These are phyloP conservation scores for Meloidogyne hapla DNA, from an alignment of 1,140 invertebrate genomes.

Conservation along the genomic window DNA sequence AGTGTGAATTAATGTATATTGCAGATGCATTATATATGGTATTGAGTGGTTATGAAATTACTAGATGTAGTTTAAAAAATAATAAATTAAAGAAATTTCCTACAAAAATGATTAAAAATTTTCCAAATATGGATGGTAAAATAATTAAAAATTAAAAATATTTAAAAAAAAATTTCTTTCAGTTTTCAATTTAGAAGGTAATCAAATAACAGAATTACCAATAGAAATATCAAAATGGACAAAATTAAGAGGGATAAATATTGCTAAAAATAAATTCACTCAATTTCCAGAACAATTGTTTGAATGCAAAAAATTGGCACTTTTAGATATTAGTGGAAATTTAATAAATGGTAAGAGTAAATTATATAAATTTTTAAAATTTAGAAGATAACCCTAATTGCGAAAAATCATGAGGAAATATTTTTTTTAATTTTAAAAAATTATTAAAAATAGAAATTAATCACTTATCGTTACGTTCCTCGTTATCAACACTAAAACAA, in stretches of 20 bases:
- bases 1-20: constrained; percentile 55
- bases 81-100: constrained; percentile 57
- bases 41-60: constrained; percentile 37
- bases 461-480: constrained; percentile 24
- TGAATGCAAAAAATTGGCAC: constrained; percentile 30
- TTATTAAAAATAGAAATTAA: too few relatives aligned
- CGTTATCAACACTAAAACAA: constrained; percentile 41
- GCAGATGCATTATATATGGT: constrained; percentile 56
- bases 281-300: constrained; percentile 43
- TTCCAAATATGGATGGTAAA: constrained; percentile 49
- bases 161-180: constrained; percentile 20
- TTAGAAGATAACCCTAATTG: too few relatives aligned
- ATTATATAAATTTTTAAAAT: constrained; percentile 31
- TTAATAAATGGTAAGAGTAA: constrained; percentile 40
- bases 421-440: too few relatives aligned
- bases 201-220: constrained; percentile 50
- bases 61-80: constrained; percentile 48
- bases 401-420: too few relatives aligned
- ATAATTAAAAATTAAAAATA: too few relatives aligned
- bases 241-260: constrained; percentile 44
- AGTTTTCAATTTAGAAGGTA: constrained; percentile 56
- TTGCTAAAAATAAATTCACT: constrained; percentile 44
- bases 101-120: constrained; percentile 46
- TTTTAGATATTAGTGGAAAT: constrained; percentile 52
- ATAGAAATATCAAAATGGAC: constrained; percentile 47